Evolutionary conservation across 2,888 invertebrate genomes (phyloP), one percentile per base, ranked within the genome.

Genomic region (Nemotelus nigrinus): DNA sequence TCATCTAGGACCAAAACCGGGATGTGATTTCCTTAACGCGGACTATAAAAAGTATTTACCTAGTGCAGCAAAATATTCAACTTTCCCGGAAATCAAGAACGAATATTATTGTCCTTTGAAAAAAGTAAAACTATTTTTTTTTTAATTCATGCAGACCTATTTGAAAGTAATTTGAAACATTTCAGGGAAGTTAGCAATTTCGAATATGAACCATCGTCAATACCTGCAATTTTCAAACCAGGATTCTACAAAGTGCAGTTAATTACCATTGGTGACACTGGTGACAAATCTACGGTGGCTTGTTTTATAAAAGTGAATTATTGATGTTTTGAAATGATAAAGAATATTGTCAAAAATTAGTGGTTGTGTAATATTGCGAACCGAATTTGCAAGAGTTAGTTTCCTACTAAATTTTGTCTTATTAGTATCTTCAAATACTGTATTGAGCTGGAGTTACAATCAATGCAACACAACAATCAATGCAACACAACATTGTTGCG

Each of bases 21-120:
- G 4, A 3, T 72, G 72, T 45, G 48, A 44, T 5, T 72, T 58
- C 41, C n/a, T 72, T 3, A 72, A 58, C 25, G 39, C 25, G 2
- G 48, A 60, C 45, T 72, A 72, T 41, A 72, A 72, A 47, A 72
- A 60, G 43, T 72, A 72, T 45, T 3, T 58, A 25, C 2, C 50
- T 39, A 44, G 41, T 7, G 3, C 53, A 6, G 2, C n/a, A 3
- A 68, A 68, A 50, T 3, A 3, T 7, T 50, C 68, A 2, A 53
- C 48, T 39, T 68, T 68, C 39, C 68, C 68, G 3, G 68, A 68
- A 47, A 44, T 45, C 3, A 10, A 5, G 1, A 39, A 47, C 7
- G 68, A 68, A 67, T 39, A n/a, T 8, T 48, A 39, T 7, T 68
- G 68, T 68, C 50, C 50, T 8, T 50, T 68, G 44, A 44, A 6